Conservation (phyloP, 2,888 invertebrate species). For the Drosophila antonietae region DNA sequence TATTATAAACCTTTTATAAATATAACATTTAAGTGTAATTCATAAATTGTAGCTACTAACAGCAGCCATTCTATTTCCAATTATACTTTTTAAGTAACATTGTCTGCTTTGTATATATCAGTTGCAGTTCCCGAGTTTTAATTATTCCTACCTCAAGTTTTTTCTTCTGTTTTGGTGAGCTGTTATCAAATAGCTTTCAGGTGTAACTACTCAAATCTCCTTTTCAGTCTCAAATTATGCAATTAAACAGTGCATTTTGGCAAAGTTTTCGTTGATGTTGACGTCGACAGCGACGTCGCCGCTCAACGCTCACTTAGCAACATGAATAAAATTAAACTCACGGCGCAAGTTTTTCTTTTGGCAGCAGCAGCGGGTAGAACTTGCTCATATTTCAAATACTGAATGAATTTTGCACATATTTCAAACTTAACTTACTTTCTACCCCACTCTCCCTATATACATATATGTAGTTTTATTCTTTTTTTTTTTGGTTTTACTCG, state of each 20-base stretch:
- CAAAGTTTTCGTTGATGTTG: conserved; percentile 50
- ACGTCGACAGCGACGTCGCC: conserved; percentile 34
- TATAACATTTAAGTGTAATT: background rate
- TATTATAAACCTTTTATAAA: no score
- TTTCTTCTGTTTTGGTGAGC: conserved; percentile 8
- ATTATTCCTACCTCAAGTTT: conserved; percentile 4
- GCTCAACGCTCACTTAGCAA: conserved; percentile 77
- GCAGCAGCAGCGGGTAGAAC: conserved; percentile 49
- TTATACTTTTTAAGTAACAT: background rate
- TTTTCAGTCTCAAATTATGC: conserved; percentile 74
- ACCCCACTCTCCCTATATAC: background rate
- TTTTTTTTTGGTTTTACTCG: conserved; percentile 26
- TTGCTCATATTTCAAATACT: conserved; percentile 77
- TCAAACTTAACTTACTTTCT: conserved; percentile 69
- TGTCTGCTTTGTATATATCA: background rate
- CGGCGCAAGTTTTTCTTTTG: conserved; percentile 71
- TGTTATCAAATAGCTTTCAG: conserved; percentile 46
- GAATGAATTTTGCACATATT: conserved; percentile 81
- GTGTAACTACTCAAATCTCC: conserved; percentile 66
- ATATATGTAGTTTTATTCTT: conserved; percentile 6
- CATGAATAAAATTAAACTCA: conserved; percentile 79
- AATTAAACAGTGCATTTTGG: conserved; percentile 75
- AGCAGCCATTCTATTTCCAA: no score
- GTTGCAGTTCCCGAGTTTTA: conserved; percentile 3
- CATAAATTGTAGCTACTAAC: background rate